Conservation (phyloP, 1,140 invertebrate species). For the Rhynchophorus ferrugineus region DNA sequence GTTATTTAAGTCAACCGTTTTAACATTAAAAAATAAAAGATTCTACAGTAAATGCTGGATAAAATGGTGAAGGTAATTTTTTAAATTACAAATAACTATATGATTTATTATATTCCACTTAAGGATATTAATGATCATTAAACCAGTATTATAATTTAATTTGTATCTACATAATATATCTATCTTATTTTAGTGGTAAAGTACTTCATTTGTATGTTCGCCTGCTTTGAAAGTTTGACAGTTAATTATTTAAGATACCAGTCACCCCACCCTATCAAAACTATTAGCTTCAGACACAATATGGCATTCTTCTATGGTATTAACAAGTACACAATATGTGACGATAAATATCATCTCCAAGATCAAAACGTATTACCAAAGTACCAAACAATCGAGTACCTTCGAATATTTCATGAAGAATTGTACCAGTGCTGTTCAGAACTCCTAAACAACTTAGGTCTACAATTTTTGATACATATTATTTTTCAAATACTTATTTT, state of each 20-base stretch:
- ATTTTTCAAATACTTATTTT: neutral
- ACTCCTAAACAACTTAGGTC: neutral
- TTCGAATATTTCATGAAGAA: conserved; percentile 1
- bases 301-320: neutral
- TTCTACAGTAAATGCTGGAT: too few species aligned
- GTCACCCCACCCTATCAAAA: neutral
- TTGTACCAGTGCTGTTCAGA: neutral
- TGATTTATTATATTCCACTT: too few species aligned
- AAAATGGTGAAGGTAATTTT: too few species aligned
- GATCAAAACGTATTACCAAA: neutral
- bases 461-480: neutral
- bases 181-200: neutral
- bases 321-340: neutral
- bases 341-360: neutral
- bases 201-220: neutral
- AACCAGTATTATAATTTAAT: too few species aligned
- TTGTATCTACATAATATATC: neutral
- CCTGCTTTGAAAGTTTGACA: neutral
- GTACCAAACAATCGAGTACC: neutral
- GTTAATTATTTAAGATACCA: neutral
- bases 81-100: too few species aligned
- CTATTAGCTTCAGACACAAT: neutral
- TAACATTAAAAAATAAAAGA: too few species aligned
- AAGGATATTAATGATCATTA: too few species aligned
- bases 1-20: too few species aligned